These are phyloP conservation scores for Pardalotus punctatus DNA, from an alignment of 2,113 vertebrate genomes.

Conservation along the genomic window DNA sequence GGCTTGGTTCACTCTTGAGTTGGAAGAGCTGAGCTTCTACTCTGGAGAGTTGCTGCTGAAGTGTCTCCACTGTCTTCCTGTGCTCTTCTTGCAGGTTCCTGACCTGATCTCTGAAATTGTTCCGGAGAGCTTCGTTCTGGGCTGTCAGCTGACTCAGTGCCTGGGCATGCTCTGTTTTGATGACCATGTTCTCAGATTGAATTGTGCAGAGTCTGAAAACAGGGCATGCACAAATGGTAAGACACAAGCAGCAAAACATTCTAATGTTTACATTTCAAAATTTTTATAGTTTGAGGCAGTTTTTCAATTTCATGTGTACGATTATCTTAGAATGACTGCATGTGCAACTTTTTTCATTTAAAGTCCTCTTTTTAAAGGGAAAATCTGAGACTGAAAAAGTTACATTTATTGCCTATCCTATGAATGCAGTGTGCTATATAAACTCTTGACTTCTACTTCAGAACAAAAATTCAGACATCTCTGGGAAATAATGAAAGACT, in stretches of 20 bases:
- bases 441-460: neutral
- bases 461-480: neutral
- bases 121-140: conserved; percentile 83
- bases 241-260: neutral
- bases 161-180: conserved; percentile 87
- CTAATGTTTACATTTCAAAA: neutral
- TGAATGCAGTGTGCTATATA: neutral
- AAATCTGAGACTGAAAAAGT: neutral
- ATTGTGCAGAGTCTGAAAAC: conserved; percentile 82
- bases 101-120: conserved; percentile 88
- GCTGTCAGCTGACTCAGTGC: conserved; percentile 78
- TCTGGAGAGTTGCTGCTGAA: conserved; percentile 87
- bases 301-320: neutral
- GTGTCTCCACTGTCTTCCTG: conserved; percentile 87
- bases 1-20: conserved; percentile 79
- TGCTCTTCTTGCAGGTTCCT: conserved; percentile 92
- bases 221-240: neutral
- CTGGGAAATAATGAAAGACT: neutral
- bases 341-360: neutral
- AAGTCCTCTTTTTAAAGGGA: neutral
- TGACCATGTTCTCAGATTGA: conserved; percentile 84
- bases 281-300: neutral
- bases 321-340: neutral
- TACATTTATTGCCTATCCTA: neutral
- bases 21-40: conserved; percentile 90